These are phyloP conservation scores for Matsumyia berberina DNA, from an alignment of 2,888 invertebrate species.

Conservation along the genomic window DNA sequence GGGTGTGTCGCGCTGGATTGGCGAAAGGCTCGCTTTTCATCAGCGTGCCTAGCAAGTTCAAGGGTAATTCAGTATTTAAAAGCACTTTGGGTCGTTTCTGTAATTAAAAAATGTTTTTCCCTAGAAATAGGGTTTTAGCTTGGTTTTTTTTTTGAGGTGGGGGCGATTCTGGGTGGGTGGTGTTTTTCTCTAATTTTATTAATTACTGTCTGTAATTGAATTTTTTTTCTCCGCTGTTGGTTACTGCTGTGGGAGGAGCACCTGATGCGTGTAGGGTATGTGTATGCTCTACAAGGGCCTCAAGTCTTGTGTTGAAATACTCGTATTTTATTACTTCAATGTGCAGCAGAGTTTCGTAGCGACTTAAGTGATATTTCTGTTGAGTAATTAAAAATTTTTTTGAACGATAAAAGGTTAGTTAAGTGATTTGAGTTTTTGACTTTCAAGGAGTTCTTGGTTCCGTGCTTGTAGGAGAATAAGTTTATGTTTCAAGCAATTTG, in stretches of 20 bases:
- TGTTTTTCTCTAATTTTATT: constrained; percentile 46
- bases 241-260: not conserved
- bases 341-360: not conserved
- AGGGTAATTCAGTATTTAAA: constrained; percentile 65
- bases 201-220: constrained; percentile 68
- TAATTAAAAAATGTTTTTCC: constrained; percentile 52
- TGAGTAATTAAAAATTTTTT: too few species aligned
- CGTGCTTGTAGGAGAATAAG: too few species aligned
- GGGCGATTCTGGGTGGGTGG: not conserved
- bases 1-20: not conserved
- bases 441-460: too few species aligned
- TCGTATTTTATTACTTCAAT: constrained; percentile 30
- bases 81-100: constrained; percentile 47
- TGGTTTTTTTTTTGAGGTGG: not conserved
- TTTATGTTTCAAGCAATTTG: too few species aligned
- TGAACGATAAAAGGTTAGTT: too few species aligned
- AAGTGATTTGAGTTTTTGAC: too few species aligned
- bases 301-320: constrained; percentile 17
- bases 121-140: constrained; percentile 1
- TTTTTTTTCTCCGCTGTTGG: constrained; percentile 26
- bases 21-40: constrained; percentile 17
- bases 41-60: constrained; percentile 55
- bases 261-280: constrained; percentile 29
- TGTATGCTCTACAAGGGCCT: not conserved
- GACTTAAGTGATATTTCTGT: too few species aligned